Conservation (phyloP, 2,113 vertebrate genomes). For the Lepidothrix coronata region DNA sequence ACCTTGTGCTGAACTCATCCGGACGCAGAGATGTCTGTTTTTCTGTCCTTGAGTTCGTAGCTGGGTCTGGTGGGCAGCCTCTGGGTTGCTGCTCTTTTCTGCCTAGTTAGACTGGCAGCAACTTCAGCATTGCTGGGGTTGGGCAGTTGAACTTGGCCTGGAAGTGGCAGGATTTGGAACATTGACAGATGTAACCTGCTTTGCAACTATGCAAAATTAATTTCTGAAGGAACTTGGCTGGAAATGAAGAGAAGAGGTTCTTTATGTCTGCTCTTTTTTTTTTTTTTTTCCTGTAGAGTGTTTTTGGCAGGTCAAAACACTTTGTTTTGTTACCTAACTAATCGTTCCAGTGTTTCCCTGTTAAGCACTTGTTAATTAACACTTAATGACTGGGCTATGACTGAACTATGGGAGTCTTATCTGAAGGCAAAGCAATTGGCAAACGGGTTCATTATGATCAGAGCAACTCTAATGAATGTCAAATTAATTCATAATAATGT, state of each 20-base stretch:
- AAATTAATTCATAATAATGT: constrained; percentile 55
- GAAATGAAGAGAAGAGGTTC: background rate
- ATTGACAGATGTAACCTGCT: background rate
- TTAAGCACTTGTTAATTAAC: constrained; percentile 51
- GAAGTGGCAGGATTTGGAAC: background rate
- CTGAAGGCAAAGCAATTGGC: constrained; percentile 37
- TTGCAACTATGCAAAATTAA: background rate
- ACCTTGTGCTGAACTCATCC: background rate
- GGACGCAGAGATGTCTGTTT: fast-evolving
- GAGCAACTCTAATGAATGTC: constrained; percentile 39
- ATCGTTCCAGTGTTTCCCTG: background rate
- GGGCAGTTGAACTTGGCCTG: background rate
- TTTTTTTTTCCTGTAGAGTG: background rate
- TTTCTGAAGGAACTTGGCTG: background rate
- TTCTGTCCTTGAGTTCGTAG: fast-evolving
- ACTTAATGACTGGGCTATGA: constrained; percentile 11
- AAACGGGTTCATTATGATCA: constrained; percentile 33
- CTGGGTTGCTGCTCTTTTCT: background rate
- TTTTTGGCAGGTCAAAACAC: background rate
- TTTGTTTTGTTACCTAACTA: background rate
- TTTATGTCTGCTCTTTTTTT: background rate
- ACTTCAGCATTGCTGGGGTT: fast-evolving
- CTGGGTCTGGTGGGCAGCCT: background rate
- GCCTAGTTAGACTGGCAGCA: too few species aligned
- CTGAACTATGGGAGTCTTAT: constrained; percentile 19